These are phyloP conservation scores for Colletes collaris DNA, from an alignment of 2,888 invertebrate species.

Conservation along the genomic window DNA sequence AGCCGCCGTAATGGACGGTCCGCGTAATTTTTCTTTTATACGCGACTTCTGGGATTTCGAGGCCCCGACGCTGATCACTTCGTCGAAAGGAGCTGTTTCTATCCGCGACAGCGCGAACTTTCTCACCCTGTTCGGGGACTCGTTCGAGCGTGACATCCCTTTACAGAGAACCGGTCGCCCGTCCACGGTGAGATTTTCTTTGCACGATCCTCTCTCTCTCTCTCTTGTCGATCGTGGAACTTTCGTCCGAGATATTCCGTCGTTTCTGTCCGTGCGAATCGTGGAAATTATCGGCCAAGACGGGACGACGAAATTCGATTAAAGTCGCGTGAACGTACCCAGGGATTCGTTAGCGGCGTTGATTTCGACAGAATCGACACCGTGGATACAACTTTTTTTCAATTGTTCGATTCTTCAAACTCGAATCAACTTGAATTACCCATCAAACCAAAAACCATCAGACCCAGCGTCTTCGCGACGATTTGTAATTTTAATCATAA, in stretches of 20 bases:
- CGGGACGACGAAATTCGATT: background rate
- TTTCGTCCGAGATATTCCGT: background rate
- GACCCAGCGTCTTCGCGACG: no score
- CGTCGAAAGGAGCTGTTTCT: conserved; percentile 23
- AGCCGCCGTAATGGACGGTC: conserved; percentile 3
- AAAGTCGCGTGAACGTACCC: background rate
- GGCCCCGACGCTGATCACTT: conserved; percentile 20
- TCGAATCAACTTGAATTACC: no score
- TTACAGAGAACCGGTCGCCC: no score
- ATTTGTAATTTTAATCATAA: no score
- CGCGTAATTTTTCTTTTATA: conserved; percentile 17
- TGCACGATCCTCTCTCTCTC: background rate
- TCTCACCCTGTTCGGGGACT: background rate
- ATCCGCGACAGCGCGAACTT: conserved; percentile 7
- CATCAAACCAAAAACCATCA: no score
- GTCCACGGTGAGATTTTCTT: no score
- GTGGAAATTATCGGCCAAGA: background rate
- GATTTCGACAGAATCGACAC: no score
- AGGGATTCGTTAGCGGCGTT: no score
- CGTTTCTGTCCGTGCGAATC: background rate
- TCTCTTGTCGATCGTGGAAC: conserved; percentile 9
- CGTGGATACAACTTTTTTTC: no score
- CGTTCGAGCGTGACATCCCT: conserved; percentile 14
- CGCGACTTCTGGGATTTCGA: conserved; percentile 22
- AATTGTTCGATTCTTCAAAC: no score